phyloP scores from a whole-genome alignment of 1,140 invertebrate species.

The Globodera ellingtonae region DNA sequence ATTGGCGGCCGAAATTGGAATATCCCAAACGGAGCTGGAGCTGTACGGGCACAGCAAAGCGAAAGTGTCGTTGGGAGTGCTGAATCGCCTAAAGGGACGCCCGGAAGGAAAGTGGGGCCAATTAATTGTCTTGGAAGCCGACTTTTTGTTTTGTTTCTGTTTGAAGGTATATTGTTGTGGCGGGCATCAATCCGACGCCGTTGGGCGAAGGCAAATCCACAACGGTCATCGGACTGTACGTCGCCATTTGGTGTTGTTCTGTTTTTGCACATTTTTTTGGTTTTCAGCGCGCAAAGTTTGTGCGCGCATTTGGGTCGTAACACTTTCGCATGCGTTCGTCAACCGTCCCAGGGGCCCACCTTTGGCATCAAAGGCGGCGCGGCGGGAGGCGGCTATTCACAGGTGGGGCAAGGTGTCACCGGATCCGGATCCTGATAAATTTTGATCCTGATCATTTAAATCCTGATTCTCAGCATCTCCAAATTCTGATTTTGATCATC shows the following conservation, averaged over 20 bases:
- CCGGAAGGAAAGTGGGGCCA: slow-evolving; percentile 78
- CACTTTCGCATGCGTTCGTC: slow-evolving; percentile 90
- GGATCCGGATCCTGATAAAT: too few relatives aligned
- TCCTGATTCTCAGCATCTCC: too few relatives aligned
- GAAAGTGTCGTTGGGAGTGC: slow-evolving; percentile 83
- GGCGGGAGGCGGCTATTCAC: slow-evolving; percentile 87
- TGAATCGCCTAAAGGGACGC: slow-evolving; percentile 76
- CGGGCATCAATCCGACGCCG: slow-evolving; percentile 90
- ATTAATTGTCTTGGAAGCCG: neutral
- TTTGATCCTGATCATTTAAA: too few relatives aligned
- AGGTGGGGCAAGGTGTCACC: slow-evolving; percentile 24
- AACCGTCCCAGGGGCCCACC: slow-evolving; percentile 96
- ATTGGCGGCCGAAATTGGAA: slow-evolving; percentile 82
- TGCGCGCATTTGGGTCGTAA: slow-evolving; percentile 82
- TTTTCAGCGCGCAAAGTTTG: slow-evolving; percentile 77
- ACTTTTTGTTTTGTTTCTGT: slow-evolving; percentile 75
- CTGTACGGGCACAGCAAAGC: slow-evolving; percentile 91
- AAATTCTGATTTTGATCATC: too few relatives aligned
- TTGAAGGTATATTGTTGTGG: slow-evolving; percentile 36
- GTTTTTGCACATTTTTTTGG: neutral
- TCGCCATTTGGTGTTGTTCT: neutral
- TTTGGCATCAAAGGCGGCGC: slow-evolving; percentile 90
- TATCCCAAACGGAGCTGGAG: slow-evolving; percentile 79
- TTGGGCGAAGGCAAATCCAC: slow-evolving; percentile 96
- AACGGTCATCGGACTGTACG: slow-evolving; percentile 82